Conservation (phyloP, 2,797 vertebrate genomes). For the Mustela erminea region DNA sequence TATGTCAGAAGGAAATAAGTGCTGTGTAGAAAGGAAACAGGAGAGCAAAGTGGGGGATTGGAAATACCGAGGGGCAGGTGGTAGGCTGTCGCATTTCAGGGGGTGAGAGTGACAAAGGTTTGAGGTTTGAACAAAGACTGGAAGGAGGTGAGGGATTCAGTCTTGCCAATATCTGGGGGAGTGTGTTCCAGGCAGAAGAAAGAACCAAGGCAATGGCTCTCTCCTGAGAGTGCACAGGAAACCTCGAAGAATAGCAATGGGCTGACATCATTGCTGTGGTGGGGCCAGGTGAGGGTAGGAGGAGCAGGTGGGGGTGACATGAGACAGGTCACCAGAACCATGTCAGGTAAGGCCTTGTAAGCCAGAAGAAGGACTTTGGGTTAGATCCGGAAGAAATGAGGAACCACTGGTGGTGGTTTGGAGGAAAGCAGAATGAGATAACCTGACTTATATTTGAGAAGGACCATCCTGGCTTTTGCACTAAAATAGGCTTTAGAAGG, state of each 20-base stretch:
- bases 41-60: background rate
- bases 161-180: background rate
- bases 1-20: constrained; percentile 20
- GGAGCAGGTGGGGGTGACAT: background rate
- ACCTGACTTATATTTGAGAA: background rate
- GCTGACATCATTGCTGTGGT: accelerated
- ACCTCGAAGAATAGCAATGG: background rate
- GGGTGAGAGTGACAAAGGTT: background rate
- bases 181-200: background rate
- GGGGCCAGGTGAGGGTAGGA: too few relatives aligned
- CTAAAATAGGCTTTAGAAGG: background rate
- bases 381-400: background rate
- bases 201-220: background rate
- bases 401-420: background rate
- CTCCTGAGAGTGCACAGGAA: background rate
- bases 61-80: background rate
- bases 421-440: background rate
- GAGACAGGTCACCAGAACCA: background rate
- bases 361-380: background rate
- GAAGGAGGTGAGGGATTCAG: background rate
- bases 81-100: background rate
- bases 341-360: background rate
- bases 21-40: background rate
- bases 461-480: background rate
- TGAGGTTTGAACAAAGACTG: background rate